Base-by-base conservation (phyloP, 2,113 vertebrate species). In the Sturnira hondurensis region DNA sequence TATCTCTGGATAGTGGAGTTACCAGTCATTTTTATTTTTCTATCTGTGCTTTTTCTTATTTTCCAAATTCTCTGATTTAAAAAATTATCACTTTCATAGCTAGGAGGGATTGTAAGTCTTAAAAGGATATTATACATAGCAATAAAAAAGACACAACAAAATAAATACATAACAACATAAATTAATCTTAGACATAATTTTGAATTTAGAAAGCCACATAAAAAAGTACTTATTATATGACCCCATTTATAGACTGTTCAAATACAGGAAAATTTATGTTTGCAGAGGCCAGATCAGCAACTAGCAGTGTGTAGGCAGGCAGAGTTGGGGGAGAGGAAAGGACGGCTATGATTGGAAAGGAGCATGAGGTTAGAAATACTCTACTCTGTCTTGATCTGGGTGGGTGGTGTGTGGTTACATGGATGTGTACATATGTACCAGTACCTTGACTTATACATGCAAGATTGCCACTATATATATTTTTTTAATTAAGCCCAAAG, bases 41-140 rank as follows among this genome's bases (percentile, higher is more conserved):
- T 58, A 78, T 76, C 67, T 82, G 28, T 52, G 63, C 13, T 86
- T 93, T 84, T 91, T 43, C 65, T n/a, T 87, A 73, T 65, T 94
- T 94, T 63, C 47, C 31, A 74, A 87, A 80, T 52, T 87, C 67
- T 96, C 47, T 93, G 19, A n/a, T 93, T 87, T 95, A 56, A 36
- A 88, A 93, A 95, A 88, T 45, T 76, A 65, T 73, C 74, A 73
- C 31, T 86, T 93, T 67, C 85, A 4, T 70, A 93, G n/a, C 24
- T 52, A 89, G 80, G 54, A 86, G 24, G 31, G 81, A 96, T 50
- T 22, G 28, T 82, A 76, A 83, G 26, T 38, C 82, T 92, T 78
- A 76, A 83, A 68, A 73, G 45, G 31, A 86, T 63, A 89, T 86
- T 82, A 78, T 58, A 56, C 15, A 70, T 52, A 80, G 47, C 41